These are phyloP conservation scores for Luffia ferchaultella DNA, from an alignment of 2,888 invertebrate genomes.

Conservation along the genomic window DNA sequence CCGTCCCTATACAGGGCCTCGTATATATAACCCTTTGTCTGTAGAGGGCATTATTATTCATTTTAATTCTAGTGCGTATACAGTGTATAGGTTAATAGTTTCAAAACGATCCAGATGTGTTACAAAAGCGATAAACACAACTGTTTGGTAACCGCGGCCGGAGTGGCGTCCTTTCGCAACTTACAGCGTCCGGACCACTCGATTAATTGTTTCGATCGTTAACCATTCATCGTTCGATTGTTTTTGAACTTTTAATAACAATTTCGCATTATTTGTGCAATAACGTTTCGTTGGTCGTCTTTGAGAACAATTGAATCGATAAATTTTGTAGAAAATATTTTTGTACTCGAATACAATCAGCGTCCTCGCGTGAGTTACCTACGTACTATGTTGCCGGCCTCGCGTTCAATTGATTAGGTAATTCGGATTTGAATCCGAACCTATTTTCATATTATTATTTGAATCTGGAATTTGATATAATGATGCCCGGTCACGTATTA, in stretches of 20 bases:
- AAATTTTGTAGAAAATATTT: no score
- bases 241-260: slow-evolving; percentile 35
- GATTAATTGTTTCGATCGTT: slow-evolving; percentile 59
- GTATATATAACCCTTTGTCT: no score
- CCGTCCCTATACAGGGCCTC: no score
- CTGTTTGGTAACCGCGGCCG: slow-evolving; percentile 30
- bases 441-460: no score
- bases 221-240: slow-evolving; percentile 40
- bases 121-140: slow-evolving; percentile 59
- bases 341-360: slow-evolving; percentile 28
- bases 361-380: slow-evolving; percentile 37
- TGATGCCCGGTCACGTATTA: no score
- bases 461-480: no score
- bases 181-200: slow-evolving; percentile 59
- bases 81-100: slow-evolving; percentile 31
- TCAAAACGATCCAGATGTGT: slow-evolving; percentile 66
- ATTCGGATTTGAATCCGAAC: no score
- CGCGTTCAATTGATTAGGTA: slow-evolving; percentile 29
- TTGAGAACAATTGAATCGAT: no score
- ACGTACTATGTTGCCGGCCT: slow-evolving; percentile 40
- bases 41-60: no score
- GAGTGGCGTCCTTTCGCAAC: slow-evolving; percentile 42
- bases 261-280: slow-evolving; percentile 26
- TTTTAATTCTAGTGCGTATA: no score
- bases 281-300: no score